A percentile compares a stretch with the other conserved stretches of the same genome.
Conservation (phyloP, 2,113 vertebrate genomes). For the Coturnix japonica region DNA sequence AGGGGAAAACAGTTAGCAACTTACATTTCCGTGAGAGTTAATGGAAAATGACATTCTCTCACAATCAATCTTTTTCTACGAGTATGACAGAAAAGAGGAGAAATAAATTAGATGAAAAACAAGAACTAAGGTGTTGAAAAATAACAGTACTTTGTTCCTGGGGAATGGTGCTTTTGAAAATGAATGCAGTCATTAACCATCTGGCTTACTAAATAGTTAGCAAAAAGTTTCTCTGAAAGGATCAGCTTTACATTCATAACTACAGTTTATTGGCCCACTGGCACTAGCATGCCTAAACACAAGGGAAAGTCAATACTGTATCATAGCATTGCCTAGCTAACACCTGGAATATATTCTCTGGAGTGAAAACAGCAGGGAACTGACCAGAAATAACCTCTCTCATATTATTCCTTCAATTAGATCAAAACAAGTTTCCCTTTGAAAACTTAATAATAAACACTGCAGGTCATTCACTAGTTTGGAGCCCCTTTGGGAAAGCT, state of each 20-base stretch:
- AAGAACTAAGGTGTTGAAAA: conserved; percentile 35
- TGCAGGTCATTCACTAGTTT: conserved; percentile 85
- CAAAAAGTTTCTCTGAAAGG: conserved; percentile 59
- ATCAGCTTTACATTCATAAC: conserved; percentile 36
- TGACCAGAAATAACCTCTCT: conserved; percentile 85
- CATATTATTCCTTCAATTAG: conserved; percentile 86
- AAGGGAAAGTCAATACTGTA: conserved; percentile 66
- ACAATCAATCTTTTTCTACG: neutral
- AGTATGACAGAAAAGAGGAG: neutral
- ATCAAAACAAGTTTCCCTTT: conserved; percentile 86
- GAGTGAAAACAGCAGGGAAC: conserved; percentile 86
- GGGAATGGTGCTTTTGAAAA: conserved; percentile 63
- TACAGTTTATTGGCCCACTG: conserved; percentile 73
- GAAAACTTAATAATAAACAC: conserved; percentile 87
- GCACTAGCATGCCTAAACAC: conserved; percentile 65
- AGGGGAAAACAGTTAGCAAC: neutral
- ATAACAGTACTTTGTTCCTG: conserved; percentile 31
- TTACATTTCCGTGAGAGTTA: neutral
- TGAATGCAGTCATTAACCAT: conserved; percentile 71
- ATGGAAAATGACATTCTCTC: neutral
- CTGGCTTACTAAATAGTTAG: conserved; percentile 71
- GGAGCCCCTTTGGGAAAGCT: conserved; percentile 78
- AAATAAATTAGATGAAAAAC: conserved; percentile 48
- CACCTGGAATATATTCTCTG: conserved; percentile 85
- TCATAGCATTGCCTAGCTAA: conserved; percentile 53